Base-by-base conservation (phyloP, 2,888 invertebrate genomes). In the Gonocerus acuteangulatus region DNA sequence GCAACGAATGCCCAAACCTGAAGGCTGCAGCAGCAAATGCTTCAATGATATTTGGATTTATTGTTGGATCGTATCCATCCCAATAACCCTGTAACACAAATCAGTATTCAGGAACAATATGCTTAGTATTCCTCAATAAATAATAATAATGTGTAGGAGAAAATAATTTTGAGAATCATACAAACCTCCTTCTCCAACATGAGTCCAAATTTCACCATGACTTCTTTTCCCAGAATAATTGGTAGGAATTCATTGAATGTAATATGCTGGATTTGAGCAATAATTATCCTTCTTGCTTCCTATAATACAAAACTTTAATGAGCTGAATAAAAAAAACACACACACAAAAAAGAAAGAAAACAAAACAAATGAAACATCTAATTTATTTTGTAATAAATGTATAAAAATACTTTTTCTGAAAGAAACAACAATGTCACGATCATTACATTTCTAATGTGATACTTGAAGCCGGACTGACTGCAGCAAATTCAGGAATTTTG, bases 1-100 rank as follows among this genome's bases (percentile, higher is more conserved):
- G 74, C 23, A 94, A 76, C 0, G 93, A 93, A 73, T 94, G 94
- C 1, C 94, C 94, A 69, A 94, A 93, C 69, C 94, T 82, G 75
- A 91, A 93, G 16, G 93, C 93, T 47, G 93, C 93, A 16, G 92
- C 82, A n/a, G 92, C 87, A 72, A 94, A 93, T 2, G 90, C 87
- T 62, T 89, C 90, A 66, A 93, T 84, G 21, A 93, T 89, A 66
- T 89, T 87, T 0, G 93, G 92, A 75, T 94, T 93, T 0, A 93
- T 86, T 65, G 81, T 85, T 1, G 81, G 70, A 72, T 94, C 92
- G 71, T 92, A 91, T 23, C 89, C 89, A 69, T 89, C 80, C 87
- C 89, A 89, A 73, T 86, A 87, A 42, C 84, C 83, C 85, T 70
- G 58, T 15, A 64, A 58, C 23, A 63, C 49, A n/a, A n/a, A n/a